Conservation (phyloP, 2,888 invertebrate genomes). For the Lepidochrysops patricia region DNA sequence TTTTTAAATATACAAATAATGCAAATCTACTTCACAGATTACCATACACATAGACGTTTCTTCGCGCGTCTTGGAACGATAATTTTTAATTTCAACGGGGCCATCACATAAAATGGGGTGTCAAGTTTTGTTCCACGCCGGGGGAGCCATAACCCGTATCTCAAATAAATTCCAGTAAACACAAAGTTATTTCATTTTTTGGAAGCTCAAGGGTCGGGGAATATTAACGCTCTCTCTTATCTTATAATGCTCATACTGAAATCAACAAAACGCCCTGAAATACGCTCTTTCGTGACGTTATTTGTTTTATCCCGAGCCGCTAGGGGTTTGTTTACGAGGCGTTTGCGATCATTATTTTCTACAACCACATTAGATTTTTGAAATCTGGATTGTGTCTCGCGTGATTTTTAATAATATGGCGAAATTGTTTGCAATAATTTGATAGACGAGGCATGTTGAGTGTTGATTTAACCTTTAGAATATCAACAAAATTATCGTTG, state of each 20-base stretch:
- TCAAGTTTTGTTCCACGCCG: neutral
- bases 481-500: no score
- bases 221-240: constrained; percentile 12
- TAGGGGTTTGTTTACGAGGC: neutral
- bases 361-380: neutral
- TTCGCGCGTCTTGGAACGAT: neutral
- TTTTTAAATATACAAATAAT: no score
- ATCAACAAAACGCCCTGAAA: neutral
- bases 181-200: constrained; percentile 13
- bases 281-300: neutral
- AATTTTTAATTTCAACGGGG: constrained; percentile 10
- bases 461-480: no score
- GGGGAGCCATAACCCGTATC: constrained; percentile 6
- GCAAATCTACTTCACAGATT: neutral
- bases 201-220: constrained; percentile 2
- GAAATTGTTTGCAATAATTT: no score
- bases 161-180: constrained; percentile 9
- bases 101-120: constrained; percentile 12
- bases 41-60: neutral
- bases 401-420: no score
- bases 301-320: neutral
- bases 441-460: no score
- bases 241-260: neutral
- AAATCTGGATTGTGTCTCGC: no score
- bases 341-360: neutral